Evolutionary conservation across 2,113 vertebrate species (phyloP).

Genomic region (Xiphias gladius): DNA sequence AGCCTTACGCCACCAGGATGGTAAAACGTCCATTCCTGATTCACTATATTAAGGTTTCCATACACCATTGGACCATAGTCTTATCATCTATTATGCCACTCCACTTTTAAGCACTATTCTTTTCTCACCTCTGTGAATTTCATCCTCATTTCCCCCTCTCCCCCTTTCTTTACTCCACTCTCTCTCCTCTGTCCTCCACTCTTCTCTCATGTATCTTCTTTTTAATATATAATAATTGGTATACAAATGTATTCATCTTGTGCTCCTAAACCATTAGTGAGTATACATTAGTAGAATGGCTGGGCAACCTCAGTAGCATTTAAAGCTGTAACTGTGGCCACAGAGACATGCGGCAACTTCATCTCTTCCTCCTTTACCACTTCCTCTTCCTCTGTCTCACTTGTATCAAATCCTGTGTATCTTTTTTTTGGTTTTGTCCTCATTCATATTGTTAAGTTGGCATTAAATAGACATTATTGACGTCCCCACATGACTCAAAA

Average conservation of each 20-base stretch:
- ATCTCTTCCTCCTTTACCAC: constrained; percentile 60
- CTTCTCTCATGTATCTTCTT: not conserved
- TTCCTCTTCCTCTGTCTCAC: constrained; percentile 64
- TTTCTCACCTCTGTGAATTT: not conserved
- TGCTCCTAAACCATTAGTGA: not conserved
- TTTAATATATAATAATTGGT: not conserved
- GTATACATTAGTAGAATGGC: not conserved
- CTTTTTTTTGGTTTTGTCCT: constrained; percentile 4
- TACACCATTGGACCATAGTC: not conserved
- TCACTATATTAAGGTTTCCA: not conserved
- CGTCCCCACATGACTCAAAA: not conserved
- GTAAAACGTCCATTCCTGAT: constrained; percentile 8
- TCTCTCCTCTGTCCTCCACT: not conserved
- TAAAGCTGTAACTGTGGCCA: constrained; percentile 26
- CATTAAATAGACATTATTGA: constrained; percentile 57
- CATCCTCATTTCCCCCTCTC: not conserved
- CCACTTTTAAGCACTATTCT: not conserved
- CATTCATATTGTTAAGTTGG: constrained; percentile 33
- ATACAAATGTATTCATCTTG: not conserved
- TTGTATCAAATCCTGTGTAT: constrained; percentile 36
- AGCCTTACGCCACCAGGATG: not conserved
- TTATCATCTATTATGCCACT: not conserved
- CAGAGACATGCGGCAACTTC: constrained; percentile 37
- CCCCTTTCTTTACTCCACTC: not conserved
- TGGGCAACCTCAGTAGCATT: constrained; percentile 6